A percentile compares a stretch with the other conserved stretches of the same genome.
These are phyloP conservation scores for Vanessa cardui DNA, from an alignment of 2,888 invertebrate genomes.

Conservation along the genomic window DNA sequence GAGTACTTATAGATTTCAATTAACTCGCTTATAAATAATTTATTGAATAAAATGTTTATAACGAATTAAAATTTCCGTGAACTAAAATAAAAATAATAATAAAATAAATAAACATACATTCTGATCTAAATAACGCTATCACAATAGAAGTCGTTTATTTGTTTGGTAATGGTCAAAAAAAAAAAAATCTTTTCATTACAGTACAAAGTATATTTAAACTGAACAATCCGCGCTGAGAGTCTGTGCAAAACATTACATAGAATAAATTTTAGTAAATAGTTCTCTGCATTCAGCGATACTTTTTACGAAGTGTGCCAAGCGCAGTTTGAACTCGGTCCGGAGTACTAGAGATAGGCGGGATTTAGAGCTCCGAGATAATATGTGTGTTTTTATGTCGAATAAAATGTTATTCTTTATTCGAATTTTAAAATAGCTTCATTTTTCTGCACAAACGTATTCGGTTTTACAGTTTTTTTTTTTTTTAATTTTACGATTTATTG, in stretches of 20 bases:
- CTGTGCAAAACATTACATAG: conserved; percentile 51
- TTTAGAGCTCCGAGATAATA: conserved; percentile 6
- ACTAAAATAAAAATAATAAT: too few species aligned
- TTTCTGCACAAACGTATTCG: not conserved
- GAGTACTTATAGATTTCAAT: too few species aligned
- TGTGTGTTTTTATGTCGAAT: conserved; percentile 12
- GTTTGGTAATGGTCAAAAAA: not conserved
- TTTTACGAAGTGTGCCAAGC: conserved; percentile 62
- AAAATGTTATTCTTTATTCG: conserved; percentile 5
- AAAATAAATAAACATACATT: not conserved
- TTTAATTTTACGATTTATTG: not conserved
- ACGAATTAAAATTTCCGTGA: too few species aligned
- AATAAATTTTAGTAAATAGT: conserved; percentile 57
- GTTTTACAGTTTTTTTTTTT: not conserved
- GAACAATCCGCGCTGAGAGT: conserved; percentile 28
- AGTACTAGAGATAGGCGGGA: conserved; percentile 27
- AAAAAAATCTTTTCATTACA: conserved; percentile 12
- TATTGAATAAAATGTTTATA: too few species aligned
- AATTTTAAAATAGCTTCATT: conserved; percentile 4
- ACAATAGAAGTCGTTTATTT: not conserved
- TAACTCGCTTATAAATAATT: too few species aligned
- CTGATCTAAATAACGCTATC: not conserved
- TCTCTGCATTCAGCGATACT: conserved; percentile 56
- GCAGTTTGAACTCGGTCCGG: conserved; percentile 44
- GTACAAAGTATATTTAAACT: conserved; percentile 17